phyloP scores from a whole-genome alignment of 2,888 invertebrate genomes.

The Chirona hameri region DNA sequence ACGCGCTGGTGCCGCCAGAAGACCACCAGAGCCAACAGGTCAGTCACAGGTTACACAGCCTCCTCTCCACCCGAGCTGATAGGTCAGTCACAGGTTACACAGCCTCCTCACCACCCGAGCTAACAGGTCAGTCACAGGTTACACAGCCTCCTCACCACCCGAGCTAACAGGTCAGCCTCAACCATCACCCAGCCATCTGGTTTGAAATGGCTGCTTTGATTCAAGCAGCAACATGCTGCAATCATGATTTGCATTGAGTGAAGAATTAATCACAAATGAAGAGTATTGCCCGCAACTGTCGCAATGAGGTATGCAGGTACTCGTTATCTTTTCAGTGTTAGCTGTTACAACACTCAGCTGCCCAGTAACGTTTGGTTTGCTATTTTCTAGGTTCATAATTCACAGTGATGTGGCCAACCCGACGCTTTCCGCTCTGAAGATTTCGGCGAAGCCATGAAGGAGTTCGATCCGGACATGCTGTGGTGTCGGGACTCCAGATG shows the following conservation, averaged over 20 bases:
- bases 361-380: no score
- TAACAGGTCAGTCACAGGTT: conserved; percentile 61
- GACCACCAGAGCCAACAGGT: conserved; percentile 74
- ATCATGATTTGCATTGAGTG: no score
- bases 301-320: no score
- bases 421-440: conserved; percentile 64
- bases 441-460: conserved; percentile 59
- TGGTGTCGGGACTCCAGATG: conserved; percentile 80
- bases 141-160: no score
- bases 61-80: conserved; percentile 76
- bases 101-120: conserved; percentile 76
- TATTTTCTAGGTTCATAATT: conserved; percentile 62
- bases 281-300: not conserved
- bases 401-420: conserved; percentile 81
- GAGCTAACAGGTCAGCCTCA: conserved; percentile 66
- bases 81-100: conserved; percentile 56
- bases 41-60: no score
- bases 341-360: no score
- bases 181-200: no score
- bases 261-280: no score
- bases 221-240: no score
- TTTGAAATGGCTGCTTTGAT: no score
- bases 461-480: conserved; percentile 68
- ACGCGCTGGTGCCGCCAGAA: conserved; percentile 69
- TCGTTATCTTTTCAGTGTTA: no score